Evolutionary conservation across 2,797 vertebrate genomes (phyloP).

Genomic region (Phrynocephalus guinanensis): DNA sequence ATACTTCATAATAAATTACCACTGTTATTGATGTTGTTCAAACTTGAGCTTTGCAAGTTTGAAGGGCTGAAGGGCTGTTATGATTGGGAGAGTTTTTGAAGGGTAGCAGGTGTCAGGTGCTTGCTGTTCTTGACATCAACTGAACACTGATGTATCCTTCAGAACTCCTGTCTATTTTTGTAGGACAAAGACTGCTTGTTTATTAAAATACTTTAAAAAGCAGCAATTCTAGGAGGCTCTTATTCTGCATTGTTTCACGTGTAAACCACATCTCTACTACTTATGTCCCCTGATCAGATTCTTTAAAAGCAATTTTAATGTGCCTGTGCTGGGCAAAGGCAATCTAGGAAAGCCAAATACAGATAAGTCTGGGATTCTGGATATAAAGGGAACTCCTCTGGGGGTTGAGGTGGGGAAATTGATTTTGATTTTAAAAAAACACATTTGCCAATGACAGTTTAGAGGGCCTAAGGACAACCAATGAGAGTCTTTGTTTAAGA

Average conservation of each 20-base stretch:
- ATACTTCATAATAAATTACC: constrained; percentile 30
- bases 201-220: background rate
- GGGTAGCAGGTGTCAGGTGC: constrained; percentile 13
- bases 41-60: background rate
- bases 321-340: background rate
- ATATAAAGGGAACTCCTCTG: background rate
- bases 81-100: background rate
- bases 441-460: no score
- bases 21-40: constrained; percentile 4
- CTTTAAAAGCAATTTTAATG: background rate
- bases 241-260: background rate
- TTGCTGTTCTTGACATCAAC: constrained; percentile 2
- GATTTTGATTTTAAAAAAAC: no score
- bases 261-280: background rate
- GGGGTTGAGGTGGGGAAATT: no score
- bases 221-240: no score
- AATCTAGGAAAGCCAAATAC: background rate
- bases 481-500: background rate
- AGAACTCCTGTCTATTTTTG: background rate
- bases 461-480: no score
- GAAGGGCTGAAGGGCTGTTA: constrained; percentile 26
- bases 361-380: background rate
- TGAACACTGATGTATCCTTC: constrained; percentile 3
- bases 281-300: background rate
- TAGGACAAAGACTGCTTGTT: background rate